Evolutionary conservation across 2,113 vertebrate genomes (phyloP), one percentile per base, ranked within the genome.

Genomic region (Charadrius vociferus): DNA sequence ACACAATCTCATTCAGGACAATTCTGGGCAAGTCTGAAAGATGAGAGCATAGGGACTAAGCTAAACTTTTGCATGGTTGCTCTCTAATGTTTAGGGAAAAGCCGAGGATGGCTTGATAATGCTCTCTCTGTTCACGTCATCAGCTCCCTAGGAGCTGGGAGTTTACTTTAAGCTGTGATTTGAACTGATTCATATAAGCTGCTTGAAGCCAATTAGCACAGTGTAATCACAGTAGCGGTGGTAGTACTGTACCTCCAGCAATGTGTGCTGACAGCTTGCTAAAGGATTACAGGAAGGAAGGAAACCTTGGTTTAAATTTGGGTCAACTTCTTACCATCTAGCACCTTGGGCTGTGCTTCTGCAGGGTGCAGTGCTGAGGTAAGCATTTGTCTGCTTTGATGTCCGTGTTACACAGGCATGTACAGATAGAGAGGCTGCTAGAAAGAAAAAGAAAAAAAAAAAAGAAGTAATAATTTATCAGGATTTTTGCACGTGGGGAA

Each of bases 181-280:
- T 83, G 65, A 68, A 86, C 55, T 15, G 52, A 95, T 82, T 94
- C 47, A 53, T 20, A 81, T 17, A 81, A 96, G 68, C 63, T 30
- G 47, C 32, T 91, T 81, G 83, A 86, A 95, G 59, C 91, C 85
- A 95, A 88, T 96, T 89, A 95, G 43, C 68, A 88, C 80, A 89
- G 22, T 37, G 22, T 71, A 66, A 86, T 96, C 73, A 71, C 87
- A 83, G 61, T 49, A 89, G 53, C 10, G 6, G 62, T 63, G 29
- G 56, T 39, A 47, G 53, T 47, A 26, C 61, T 75, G 50, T 72
- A 73, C 47, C 65, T 80, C 58, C n/a, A 81, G 67, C 59, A 63
- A 84, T 3, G 37, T 18, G 68, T 14, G n/a, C 62, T 86, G 59
- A 81, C 68, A 90, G 15, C 47, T 95, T 79, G 92, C 47, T 50